A percentile compares a stretch with the other conserved stretches of the same genome.
Conservation (phyloP, 2,888 invertebrate species). For the Dicranocentrus wangi region DNA sequence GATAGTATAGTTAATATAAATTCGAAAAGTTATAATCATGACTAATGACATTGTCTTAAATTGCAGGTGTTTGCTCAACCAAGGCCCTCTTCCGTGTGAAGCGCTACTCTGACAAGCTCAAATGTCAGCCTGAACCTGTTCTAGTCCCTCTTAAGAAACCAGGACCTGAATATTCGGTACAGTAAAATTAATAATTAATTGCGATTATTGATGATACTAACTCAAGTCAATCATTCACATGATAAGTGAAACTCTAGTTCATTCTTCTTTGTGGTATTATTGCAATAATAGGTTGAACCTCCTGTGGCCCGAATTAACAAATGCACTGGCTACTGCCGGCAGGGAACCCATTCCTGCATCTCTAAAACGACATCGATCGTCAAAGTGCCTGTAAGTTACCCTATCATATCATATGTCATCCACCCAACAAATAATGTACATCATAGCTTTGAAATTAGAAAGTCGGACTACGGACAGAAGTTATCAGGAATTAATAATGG, state of each 20-base stretch:
- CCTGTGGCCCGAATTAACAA: conserved; percentile 55
- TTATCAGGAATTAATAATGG: too few relatives aligned
- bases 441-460: too few relatives aligned
- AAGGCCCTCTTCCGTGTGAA: conserved; percentile 1
- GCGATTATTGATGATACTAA: too few relatives aligned
- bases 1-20: too few relatives aligned
- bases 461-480: too few relatives aligned
- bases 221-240: too few relatives aligned
- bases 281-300: conserved; percentile 58
- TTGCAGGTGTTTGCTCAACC: conserved; percentile 19
- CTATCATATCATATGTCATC: too few relatives aligned
- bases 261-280: too few relatives aligned
- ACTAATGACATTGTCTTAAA: too few relatives aligned
- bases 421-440: too few relatives aligned
- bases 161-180: conserved; percentile 60
- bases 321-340: conserved; percentile 58
- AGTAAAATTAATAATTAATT: neutral
- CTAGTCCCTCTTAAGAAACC: conserved; percentile 42
- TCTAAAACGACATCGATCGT: conserved; percentile 33
- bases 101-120: conserved; percentile 23
- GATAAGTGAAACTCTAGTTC: too few relatives aligned
- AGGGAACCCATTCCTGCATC: conserved; percentile 38
- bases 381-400: conserved; percentile 59
- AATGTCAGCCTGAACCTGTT: conserved; percentile 40
- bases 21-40: too few relatives aligned